A percentile compares a stretch with the other conserved stretches of the same genome.
These are phyloP conservation scores for Disparrhopalites patrizii DNA, from an alignment of 2,888 invertebrate genomes.

Conservation along the genomic window DNA sequence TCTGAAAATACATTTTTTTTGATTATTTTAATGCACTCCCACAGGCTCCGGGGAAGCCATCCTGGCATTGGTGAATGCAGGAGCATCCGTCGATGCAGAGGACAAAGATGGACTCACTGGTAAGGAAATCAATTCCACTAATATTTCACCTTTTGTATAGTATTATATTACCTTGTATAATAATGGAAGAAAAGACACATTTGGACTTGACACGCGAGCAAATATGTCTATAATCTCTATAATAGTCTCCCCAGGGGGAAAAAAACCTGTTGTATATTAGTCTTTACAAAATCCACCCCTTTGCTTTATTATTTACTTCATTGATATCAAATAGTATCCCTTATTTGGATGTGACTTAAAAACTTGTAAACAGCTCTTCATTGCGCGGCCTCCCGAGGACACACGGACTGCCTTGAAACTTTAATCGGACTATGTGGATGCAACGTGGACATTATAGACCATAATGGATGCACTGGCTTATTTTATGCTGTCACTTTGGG, in stretches of 20 bases:
- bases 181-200: too few relatives aligned
- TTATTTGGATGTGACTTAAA: background rate
- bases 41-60: conserved; percentile 84
- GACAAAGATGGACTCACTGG: conserved; percentile 89
- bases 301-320: too few relatives aligned
- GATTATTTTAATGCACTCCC: background rate
- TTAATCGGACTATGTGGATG: conserved; percentile 83
- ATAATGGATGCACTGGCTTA: conserved; percentile 90
- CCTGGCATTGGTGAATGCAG: conserved; percentile 78
- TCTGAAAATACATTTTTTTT: background rate
- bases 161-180: too few relatives aligned
- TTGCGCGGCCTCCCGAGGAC: conserved; percentile 94
- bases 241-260: too few relatives aligned
- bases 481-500: conserved; percentile 96
- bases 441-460: conserved; percentile 66
- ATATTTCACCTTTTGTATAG: too few relatives aligned
- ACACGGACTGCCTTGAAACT: conserved; percentile 84
- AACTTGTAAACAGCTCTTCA: conserved; percentile 68
- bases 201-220: too few relatives aligned
- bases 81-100: conserved; percentile 73
- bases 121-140: too few relatives aligned
- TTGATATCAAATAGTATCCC: too few relatives aligned
- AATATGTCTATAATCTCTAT: too few relatives aligned
- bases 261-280: too few relatives aligned
- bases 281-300: too few relatives aligned